Conservation (phyloP, 2,797 vertebrate genomes). For the Sebastes minor region DNA sequence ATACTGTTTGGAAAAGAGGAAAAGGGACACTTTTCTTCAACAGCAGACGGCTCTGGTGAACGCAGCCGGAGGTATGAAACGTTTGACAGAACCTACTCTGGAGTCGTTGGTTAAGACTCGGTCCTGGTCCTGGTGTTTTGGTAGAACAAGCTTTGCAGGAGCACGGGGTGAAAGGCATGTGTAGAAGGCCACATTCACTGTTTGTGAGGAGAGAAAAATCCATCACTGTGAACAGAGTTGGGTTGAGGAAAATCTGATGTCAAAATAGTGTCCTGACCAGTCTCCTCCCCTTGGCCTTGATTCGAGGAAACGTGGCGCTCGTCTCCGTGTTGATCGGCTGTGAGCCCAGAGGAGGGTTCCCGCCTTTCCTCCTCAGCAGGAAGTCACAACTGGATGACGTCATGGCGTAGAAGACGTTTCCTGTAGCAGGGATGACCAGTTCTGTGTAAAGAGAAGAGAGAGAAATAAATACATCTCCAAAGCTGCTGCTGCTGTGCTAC, state of each 20-base stretch:
- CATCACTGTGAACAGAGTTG: background rate
- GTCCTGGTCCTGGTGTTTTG: constrained; percentile 37
- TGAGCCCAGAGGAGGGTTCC: constrained; percentile 66
- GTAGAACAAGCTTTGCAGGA: constrained; percentile 29
- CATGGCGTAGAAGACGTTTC: constrained; percentile 95
- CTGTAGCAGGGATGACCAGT: constrained; percentile 87
- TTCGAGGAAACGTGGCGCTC: constrained; percentile 90
- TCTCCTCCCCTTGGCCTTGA: constrained; percentile 90
- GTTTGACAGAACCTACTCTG: background rate
- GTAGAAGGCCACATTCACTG: constrained; percentile 48
- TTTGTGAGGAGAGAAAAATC: background rate
- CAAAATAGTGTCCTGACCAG: constrained; percentile 86
- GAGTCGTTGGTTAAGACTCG: background rate
- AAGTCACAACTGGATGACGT: constrained; percentile 88
- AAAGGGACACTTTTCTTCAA: constrained; percentile 3
- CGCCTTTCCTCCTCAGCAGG: constrained; percentile 83
- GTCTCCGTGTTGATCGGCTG: constrained; percentile 75
- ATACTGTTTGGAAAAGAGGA: constrained; percentile 11
- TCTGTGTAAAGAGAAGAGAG: constrained; percentile 74
- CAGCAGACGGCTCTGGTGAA: constrained; percentile 32
- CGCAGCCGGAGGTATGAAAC: constrained; percentile 13
- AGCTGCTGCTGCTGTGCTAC: background rate
- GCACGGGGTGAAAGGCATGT: constrained; percentile 35
- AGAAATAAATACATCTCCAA: background rate
- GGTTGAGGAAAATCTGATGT: constrained; percentile 22